Conservation (phyloP, 2,797 vertebrate genomes). For the Sternarchorhynchus goeldii region DNA sequence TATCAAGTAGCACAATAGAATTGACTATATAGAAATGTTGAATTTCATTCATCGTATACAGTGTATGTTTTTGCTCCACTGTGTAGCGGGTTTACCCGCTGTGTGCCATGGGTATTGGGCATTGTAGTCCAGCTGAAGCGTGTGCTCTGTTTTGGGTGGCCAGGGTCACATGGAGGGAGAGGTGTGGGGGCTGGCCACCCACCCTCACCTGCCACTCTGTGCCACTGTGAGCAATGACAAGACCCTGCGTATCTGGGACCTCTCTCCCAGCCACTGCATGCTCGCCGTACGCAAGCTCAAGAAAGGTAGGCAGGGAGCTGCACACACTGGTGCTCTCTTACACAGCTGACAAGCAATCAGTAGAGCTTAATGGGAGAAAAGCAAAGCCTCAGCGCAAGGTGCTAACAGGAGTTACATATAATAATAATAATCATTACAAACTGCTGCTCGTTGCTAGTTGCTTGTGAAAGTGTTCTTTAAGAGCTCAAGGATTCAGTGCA, state of each 20-base stretch:
- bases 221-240: constrained; percentile 98
- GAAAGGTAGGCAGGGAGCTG: constrained; percentile 80
- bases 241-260: constrained; percentile 99
- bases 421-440: neutral
- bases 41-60: no score
- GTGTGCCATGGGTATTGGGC: neutral
- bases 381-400: neutral
- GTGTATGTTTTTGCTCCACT: neutral
- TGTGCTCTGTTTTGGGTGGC: constrained; percentile 19
- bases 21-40: no score
- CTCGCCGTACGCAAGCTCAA: constrained; percentile 97
- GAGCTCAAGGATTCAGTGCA: neutral
- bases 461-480: neutral
- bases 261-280: constrained; percentile 99
- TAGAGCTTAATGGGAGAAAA: neutral
- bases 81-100: neutral
- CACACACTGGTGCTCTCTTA: neutral
- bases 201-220: constrained; percentile 97
- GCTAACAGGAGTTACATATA: neutral
- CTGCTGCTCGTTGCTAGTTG: neutral
- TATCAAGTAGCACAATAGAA: no score
- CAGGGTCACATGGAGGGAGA: constrained; percentile 99
- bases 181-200: constrained; percentile 96
- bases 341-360: no score
- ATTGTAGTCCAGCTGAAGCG: no score